Evolutionary conservation across 2,113 vertebrate genomes (phyloP), one percentile per base, ranked within the genome.

Genomic region (Otus sunia): DNA sequence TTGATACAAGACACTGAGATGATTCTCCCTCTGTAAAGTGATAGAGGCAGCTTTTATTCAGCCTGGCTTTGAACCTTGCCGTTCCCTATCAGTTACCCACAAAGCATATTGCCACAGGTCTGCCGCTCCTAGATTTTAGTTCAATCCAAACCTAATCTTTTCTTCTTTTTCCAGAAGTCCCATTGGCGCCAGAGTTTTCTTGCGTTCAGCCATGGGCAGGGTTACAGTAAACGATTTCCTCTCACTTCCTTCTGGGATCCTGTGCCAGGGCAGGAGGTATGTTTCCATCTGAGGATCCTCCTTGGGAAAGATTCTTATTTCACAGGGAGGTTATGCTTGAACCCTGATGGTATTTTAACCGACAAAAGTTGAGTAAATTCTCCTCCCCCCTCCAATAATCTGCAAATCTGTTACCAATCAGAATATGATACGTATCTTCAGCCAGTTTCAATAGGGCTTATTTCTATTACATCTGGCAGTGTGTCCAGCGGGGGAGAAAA

Each of bases 391-490:
- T 78, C 37, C 55, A 91, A 94, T 95, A 93, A 93, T 80, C 77
- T 88, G 53, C 36, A 91, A 94, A 92, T 95, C 95, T 96, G 96
- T 97, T 96, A 94, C 94, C 87, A 96, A 93, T 97, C 94, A 96
- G 89, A 96, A 94, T 76, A 94, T 93, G 96, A 97, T 95, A 96
- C 34, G 52, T 95, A 88, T 90, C 74, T 81, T 94, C 78, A 92
- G 87, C 67, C 77, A 90, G 87, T 96, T 96, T 96, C 91, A 92
- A 1, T 59, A 67, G 81, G 63, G 55, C 74, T 96, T 96, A 69
- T 93, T 97, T 95, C 95, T 96, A 86, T 97, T 97, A 88, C 94
- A 94, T 96, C 94, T 97, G 97, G 96, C 95, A 94, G 41, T 59
- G 55, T 96, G 84, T 97, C 91, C 93, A 71, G 68, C 2, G 9